Percentiles rank a stretch among this genome's conserved stretches.
phyloP scores from a whole-genome alignment of 2,888 invertebrate genomes.

The Antitype chi region DNA sequence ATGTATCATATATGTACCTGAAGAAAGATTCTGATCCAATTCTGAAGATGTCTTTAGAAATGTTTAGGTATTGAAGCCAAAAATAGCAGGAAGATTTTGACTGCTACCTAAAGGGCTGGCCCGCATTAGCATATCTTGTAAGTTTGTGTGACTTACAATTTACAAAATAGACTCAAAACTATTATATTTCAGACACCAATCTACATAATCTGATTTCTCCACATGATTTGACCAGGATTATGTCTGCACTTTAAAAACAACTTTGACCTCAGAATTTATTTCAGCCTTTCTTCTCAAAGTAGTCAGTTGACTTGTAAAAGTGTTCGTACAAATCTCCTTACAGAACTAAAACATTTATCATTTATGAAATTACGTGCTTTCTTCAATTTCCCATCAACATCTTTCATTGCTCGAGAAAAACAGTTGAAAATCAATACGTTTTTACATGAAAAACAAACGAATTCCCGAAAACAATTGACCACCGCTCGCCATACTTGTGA shows the following conservation, averaged over 20 bases:
- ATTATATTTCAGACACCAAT: no score
- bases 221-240: no score
- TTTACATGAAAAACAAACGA: conserved; percentile 1
- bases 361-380: no score
- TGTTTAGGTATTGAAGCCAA: background rate
- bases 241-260: no score
- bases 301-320: no score
- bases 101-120: background rate
- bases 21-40: no score
- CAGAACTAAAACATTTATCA: no score
- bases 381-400: background rate
- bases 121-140: background rate
- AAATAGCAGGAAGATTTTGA: background rate
- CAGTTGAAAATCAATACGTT: background rate
- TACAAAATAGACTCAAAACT: background rate
- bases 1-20: background rate
- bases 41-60: background rate
- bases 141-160: no score
- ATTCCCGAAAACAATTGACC: conserved; percentile 63
- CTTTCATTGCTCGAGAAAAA: background rate
- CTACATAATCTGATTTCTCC: no score
- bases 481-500: conserved; percentile 22
- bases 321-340: no score
- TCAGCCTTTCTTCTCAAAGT: no score
- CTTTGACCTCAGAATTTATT: no score